Evolutionary conservation across 2,797 vertebrate species (phyloP), one percentile per base, ranked within the genome.

Genomic region (Danionella dracula): DNA sequence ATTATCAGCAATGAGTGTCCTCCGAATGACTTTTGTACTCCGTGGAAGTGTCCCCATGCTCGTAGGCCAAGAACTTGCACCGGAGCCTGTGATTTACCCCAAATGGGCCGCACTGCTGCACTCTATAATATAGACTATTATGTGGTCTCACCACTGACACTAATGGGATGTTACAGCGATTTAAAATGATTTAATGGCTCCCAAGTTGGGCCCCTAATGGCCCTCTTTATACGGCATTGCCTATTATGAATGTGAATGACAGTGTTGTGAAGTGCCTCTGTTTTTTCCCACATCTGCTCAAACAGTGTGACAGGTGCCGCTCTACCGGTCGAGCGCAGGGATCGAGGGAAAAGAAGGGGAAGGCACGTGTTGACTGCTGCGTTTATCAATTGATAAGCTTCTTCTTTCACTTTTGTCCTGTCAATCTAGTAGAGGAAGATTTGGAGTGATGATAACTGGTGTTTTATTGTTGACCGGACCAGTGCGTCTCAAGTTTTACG

Each of bases 131-230:
- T 92, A 91, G 92, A 92, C 93, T 93, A 96, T 95, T 94, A 98
- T 94, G 92, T 94, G 92, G 91, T 92, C 92, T 93, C 91, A 90
- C 90, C 90, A 93, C 91, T 95, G 94, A 97, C 93, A 94, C 93
- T 98, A 98, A 99, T 99, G 93, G 96, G 95, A 97, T 96, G 94
- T 97, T 98, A 95, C 94, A 97, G 93, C 87, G 92, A 94, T 97
- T 97, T 96, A 94, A 92, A 97, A 94, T 96, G 93, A 98, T 99
- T 98, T 99, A 97, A 99, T 98, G 93, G 94, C 92, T 96, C 93
- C 94, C 94, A 96, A 93, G 94, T 94, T 94, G 92, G 92, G 91
- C 92, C 94, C 92, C 92, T 96, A 96, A 97, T 95, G 93, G 93
- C 91, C 92, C 92, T 93, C 93, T 96, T 97, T 95, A 95, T 96